These are phyloP conservation scores for Grapholita molesta DNA, from an alignment of 1,140 invertebrate genomes.

Conservation along the genomic window DNA sequence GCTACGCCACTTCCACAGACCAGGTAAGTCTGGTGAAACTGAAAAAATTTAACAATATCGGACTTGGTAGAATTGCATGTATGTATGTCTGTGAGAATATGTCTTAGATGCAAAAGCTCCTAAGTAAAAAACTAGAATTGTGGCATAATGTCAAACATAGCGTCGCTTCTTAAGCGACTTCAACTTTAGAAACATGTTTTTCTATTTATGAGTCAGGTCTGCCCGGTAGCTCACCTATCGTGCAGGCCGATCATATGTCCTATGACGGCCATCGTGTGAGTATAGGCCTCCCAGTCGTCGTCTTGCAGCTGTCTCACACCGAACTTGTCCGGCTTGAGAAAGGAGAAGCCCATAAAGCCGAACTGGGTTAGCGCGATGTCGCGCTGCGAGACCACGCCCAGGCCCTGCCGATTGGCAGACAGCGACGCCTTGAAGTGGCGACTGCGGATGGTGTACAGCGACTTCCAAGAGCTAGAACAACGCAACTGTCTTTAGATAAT, in stretches of 20 bases:
- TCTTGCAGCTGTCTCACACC: conserved; percentile 76
- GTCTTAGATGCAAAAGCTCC: too few relatives aligned
- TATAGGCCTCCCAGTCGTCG: conserved; percentile 81
- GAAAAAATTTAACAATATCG: too few relatives aligned
- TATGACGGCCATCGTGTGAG: conserved; percentile 91
- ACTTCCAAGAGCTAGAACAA: conserved; percentile 81
- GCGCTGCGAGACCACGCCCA: conserved; percentile 83
- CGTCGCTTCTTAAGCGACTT: too few relatives aligned
- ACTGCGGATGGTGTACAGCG: conserved; percentile 81
- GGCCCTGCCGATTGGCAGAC: conserved; percentile 60
- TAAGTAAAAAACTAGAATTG: too few relatives aligned
- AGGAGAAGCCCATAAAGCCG: conserved; percentile 89
- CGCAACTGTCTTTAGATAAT: too few relatives aligned
- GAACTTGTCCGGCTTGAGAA: conserved; percentile 82
- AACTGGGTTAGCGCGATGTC: conserved; percentile 92
- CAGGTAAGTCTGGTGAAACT: too few relatives aligned
- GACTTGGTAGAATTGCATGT: too few relatives aligned
- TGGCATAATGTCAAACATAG: too few relatives aligned
- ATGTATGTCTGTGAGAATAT: too few relatives aligned
- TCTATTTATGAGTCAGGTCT: too few relatives aligned
- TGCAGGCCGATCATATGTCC: conserved; percentile 89
- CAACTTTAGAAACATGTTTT: too few relatives aligned
- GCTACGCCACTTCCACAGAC: too few relatives aligned
- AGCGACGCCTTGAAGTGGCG: conserved; percentile 82
- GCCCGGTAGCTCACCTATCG: conserved; percentile 85